These are phyloP conservation scores for Heliconius hortense DNA, from an alignment of 2,888 invertebrate species.

Conservation along the genomic window DNA sequence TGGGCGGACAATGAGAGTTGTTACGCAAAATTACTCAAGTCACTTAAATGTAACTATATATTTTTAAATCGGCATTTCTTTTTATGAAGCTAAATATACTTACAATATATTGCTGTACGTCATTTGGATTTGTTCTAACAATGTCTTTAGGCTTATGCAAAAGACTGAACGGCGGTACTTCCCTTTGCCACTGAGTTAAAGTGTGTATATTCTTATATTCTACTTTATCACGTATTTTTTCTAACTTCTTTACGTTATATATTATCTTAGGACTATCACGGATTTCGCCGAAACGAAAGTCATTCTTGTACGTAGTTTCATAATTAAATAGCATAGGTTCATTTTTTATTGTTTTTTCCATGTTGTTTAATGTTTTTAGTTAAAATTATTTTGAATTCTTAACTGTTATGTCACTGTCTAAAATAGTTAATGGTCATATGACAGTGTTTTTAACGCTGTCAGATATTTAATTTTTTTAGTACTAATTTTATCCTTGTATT, in stretches of 20 bases:
- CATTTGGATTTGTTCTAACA: conserved; percentile 47
- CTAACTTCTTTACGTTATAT: conserved; percentile 42
- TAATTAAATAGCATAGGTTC: conserved; percentile 44
- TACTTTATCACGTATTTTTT: conserved; percentile 29
- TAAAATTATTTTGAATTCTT: not conserved
- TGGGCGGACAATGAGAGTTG: too few relatives aligned
- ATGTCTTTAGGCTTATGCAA: conserved; percentile 50
- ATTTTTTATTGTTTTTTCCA: conserved; percentile 30
- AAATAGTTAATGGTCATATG: not conserved
- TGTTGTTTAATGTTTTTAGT: conserved; percentile 20
- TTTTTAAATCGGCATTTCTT: not conserved
- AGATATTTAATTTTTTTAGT: not conserved
- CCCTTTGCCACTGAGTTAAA: conserved; percentile 48
- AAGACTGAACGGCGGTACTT: conserved; percentile 47
- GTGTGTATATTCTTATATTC: conserved; percentile 50
- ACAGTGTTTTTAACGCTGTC: not conserved
- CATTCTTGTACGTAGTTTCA: conserved; percentile 47
- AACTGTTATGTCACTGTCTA: not conserved
- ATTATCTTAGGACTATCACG: conserved; percentile 40
- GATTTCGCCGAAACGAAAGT: conserved; percentile 44
- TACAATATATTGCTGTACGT: conserved; percentile 47
- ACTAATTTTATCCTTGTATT: too few relatives aligned
- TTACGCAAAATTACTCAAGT: too few relatives aligned
- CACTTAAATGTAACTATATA: not conserved
- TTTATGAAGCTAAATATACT: conserved; percentile 30